phyloP scores from a whole-genome alignment of 2,888 invertebrate species.

The Eupsilia transversa region DNA sequence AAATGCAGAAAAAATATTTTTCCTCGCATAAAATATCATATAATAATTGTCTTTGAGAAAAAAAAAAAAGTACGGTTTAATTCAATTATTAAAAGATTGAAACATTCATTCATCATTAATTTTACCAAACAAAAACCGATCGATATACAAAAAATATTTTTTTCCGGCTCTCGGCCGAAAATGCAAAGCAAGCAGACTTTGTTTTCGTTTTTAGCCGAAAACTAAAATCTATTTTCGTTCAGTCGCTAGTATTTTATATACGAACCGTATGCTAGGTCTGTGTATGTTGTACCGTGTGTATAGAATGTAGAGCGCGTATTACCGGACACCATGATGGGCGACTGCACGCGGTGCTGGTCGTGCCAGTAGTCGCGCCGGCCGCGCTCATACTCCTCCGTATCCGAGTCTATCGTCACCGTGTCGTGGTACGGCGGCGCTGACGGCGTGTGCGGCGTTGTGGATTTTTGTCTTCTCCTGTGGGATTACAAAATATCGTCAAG shows the following conservation, averaged over 20 bases:
- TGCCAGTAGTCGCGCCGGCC: conserved; percentile 84
- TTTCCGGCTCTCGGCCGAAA: not conserved
- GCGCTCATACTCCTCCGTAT: conserved; percentile 85
- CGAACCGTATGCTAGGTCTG: conserved; percentile 12
- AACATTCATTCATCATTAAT: not conserved
- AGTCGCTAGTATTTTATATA: conserved; percentile 2
- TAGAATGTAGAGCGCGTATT: conserved; percentile 26
- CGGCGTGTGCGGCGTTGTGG: conserved; percentile 93
- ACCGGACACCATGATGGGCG: conserved; percentile 88
- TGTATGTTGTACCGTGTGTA: conserved; percentile 6
- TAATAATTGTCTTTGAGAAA: not conserved
- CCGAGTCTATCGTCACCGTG: conserved; percentile 87
- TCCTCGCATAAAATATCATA: not conserved
- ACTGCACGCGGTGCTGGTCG: conserved; percentile 78
- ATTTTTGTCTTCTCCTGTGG: conserved; percentile 83
- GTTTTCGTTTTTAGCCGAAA: not conserved
- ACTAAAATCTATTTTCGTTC: not conserved
- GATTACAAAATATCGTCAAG: conserved; percentile 2
- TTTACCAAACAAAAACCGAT: not conserved
- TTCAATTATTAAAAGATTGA: not conserved
- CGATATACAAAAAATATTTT: not conserved
- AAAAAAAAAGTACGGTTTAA: no score
- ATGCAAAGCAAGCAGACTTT: not conserved
- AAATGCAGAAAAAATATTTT: not conserved
- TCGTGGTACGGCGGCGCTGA: conserved; percentile 91